Conservation (phyloP, 2,113 vertebrate species). For the Rhynchomys soricoides region DNA sequence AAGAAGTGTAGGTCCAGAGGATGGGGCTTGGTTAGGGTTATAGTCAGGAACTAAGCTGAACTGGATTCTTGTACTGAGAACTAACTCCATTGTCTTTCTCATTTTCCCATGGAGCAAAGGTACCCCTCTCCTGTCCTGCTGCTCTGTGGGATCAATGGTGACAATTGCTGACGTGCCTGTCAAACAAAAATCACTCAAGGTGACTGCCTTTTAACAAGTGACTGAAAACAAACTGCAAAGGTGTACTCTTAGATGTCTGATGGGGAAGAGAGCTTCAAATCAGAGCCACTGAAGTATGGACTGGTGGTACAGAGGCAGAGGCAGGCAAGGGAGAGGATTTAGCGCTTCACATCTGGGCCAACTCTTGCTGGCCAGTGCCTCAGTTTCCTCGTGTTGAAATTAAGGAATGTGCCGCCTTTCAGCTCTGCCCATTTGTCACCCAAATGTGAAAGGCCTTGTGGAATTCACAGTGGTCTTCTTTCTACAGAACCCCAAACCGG, state of each 20-base stretch:
- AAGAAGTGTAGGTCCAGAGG: background rate
- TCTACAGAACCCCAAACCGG: background rate
- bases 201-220: constrained; percentile 56
- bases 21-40: background rate
- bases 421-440: background rate
- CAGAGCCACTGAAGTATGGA: background rate
- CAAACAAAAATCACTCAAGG: constrained; percentile 76
- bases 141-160: constrained; percentile 25
- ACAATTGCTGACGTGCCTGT: constrained; percentile 64
- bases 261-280: constrained; percentile 67
- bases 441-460: background rate
- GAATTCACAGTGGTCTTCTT: background rate
- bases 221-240: constrained; percentile 64
- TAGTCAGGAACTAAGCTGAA: background rate
- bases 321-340: too few relatives aligned
- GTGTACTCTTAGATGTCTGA: constrained; percentile 33
- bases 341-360: rapidly evolving
- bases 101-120: background rate
- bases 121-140: background rate
- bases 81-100: background rate
- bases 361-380: background rate
- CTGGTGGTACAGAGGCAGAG: background rate
- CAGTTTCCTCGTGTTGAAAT: background rate
- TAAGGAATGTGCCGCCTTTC: background rate
- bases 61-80: background rate